A percentile compares a stretch with the other conserved stretches of the same genome.
Evolutionary conservation across 1,140 invertebrate species (phyloP).

Genomic region (Triops longicaudatus): DNA sequence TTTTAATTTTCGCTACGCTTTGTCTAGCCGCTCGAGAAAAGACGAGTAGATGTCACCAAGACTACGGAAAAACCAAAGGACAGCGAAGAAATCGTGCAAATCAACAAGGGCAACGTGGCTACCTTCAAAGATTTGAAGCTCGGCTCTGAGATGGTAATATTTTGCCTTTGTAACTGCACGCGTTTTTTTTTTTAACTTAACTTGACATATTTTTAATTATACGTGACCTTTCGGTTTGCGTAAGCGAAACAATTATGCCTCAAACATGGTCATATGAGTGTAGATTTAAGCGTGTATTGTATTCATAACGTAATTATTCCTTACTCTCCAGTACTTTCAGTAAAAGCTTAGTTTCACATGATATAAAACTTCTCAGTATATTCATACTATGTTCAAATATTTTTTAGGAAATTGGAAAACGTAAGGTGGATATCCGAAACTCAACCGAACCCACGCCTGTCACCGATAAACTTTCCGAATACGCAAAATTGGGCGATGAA

Average conservation of each 20-base stretch:
- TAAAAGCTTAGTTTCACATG: too few relatives aligned
- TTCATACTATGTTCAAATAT: background rate
- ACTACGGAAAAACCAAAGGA: slow-evolving; percentile 12
- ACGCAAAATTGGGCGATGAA: background rate
- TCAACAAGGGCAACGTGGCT: slow-evolving; percentile 1
- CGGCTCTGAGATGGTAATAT: background rate
- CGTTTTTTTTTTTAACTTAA: too few relatives aligned
- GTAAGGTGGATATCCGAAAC: background rate
- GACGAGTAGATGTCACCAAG: background rate
- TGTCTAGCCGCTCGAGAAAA: background rate
- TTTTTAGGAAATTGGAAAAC: background rate
- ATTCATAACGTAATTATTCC: too few relatives aligned
- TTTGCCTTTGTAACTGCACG: too few relatives aligned
- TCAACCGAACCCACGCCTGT: too few relatives aligned
- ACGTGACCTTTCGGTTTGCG: too few relatives aligned
- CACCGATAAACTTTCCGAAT: background rate
- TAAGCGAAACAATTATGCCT: too few relatives aligned
- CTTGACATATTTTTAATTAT: too few relatives aligned
- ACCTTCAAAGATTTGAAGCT: background rate
- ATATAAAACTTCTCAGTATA: too few relatives aligned
- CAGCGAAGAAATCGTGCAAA: background rate
- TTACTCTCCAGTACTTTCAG: too few relatives aligned
- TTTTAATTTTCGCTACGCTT: background rate
- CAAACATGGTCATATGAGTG: too few relatives aligned
- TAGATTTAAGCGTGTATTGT: too few relatives aligned